Percentiles rank a stretch among this genome's conserved stretches.
phyloP scores from a whole-genome alignment of 2,888 invertebrate species.

The Bombylius discolor region DNA sequence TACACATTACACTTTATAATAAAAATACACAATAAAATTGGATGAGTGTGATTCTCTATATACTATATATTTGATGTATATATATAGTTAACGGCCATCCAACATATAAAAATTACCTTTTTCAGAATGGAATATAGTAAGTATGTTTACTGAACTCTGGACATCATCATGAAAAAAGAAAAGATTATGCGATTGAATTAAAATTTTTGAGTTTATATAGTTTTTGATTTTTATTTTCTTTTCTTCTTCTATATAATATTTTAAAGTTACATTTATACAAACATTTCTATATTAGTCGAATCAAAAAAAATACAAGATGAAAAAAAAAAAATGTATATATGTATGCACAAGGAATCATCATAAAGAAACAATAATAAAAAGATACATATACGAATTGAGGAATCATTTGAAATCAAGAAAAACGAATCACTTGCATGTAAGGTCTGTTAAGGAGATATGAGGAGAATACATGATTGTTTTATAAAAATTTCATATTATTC shows the following conservation, averaged over 20 bases:
- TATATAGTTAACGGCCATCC: not conserved
- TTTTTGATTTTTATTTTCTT: no score
- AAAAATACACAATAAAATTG: no score
- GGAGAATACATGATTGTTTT: no score
- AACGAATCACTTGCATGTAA: not conserved
- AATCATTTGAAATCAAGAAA: not conserved
- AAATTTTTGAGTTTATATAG: slow-evolving; percentile 9
- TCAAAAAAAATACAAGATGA: not conserved
- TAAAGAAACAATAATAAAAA: no score
- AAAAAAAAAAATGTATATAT: no score
- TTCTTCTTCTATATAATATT: not conserved
- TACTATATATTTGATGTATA: not conserved
- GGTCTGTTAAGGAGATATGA: no score
- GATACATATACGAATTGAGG: no score
- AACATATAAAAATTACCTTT: not conserved
- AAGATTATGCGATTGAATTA: slow-evolving; percentile 14
- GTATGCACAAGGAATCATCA: not conserved
- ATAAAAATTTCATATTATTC: no score
- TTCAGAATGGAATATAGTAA: not conserved
- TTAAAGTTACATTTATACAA: not conserved
- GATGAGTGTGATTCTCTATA: no score
- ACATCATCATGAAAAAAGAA: not conserved
- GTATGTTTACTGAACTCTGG: not conserved
- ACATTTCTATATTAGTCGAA: slow-evolving; percentile 7
- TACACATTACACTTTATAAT: no score